Evolutionary conservation across 2,113 vertebrate genomes (phyloP), one percentile per base, ranked within the genome.

Genomic region (Sinocyclocheilus anophthalmus): DNA sequence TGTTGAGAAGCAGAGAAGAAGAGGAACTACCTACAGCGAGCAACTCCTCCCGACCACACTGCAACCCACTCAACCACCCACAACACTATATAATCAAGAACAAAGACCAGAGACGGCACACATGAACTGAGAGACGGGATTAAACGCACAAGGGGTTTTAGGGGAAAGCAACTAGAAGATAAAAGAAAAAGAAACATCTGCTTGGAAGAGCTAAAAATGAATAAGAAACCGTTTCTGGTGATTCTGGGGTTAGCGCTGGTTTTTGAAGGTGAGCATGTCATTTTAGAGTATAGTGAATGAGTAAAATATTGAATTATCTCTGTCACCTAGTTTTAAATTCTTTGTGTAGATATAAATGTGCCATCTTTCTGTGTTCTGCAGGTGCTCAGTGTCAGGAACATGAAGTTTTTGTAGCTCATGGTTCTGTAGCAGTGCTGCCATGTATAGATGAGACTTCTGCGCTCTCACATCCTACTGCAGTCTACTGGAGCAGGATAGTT

Each of bases 391-490:
- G 84, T 85, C 69, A 86, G 76, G 6, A 0, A 0, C 65, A 24
- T 0, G 94, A 95, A 65, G 89, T 95, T 33, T 45, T 94, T 13
- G 94, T 80, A n/a, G 89, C 85, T 45, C 79, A 22, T 0, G 94
- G 93, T 22, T 93, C 93, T 5, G 48, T 75, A 59, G 94, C 89
- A 20, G 75, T 94, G 20, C 26, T 95, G 2, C 94, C 94, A 5
- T 95, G 94, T 85, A 48, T 55, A 48, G 69, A 73, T 3, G 22
- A 57, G 12, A 16, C 8, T 0, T 45, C 1, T 26, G 0, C 4
- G 1, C 0, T 3, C 33, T 0, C 0, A 18, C 14, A 5, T 2
- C 14, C 33, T 24, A 10, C 83, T 3, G 0, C 16, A 0, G 85
- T 95, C 33, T 10, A 76, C 50, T 95, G 95, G 94, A 90, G 8